Evolutionary conservation across 2,113 vertebrate genomes (phyloP), one percentile per base, ranked within the genome.

Genomic region (Neodon shergylaensis): DNA sequence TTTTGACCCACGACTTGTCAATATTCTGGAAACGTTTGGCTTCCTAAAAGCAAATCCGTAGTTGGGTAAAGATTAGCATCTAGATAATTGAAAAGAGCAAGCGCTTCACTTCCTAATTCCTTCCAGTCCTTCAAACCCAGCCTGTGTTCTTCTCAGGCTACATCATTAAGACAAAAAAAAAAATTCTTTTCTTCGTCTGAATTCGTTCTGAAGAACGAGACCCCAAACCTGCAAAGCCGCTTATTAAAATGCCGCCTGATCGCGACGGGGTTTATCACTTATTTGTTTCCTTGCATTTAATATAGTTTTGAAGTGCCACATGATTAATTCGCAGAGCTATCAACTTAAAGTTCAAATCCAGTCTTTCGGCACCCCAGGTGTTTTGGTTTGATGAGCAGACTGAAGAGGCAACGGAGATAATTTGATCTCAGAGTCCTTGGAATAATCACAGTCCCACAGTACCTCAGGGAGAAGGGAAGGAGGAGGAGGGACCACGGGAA

Each of bases 1-100:
- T 98, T 97, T 98, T 98, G 79, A 98, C 33, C 99, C 98, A 99
- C 0, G 98, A 98, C 87, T 99, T 99, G 96, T 99, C 99, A 94
- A 99, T 98, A 96, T 98, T 98, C 95, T 98, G 98, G 96, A 99
- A 99, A 94, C 97, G 97, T 63, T 99, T 98, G 95, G 98, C 98
- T 98, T 99, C 98, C 99, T 99, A 95, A 81, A 93, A 77, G 91
- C 8, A 95, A 94, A 68, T 73, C 91, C 17, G 12, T 9, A n/a
- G 61, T 72, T 74, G 92, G 42, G 79, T 72, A 66, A 96, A 88
- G 81, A 92, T 92, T 66, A 96, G 61, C 78, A 76, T 76, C 84
- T 72, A 52, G 76, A 68, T 91, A 61, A 93, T 0, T 63, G 72
- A 93, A 92, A 92, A 90, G 36, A 88, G 49, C 54, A 28, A 92